Base-by-base conservation (phyloP, 1,140 invertebrate species). In the Apis laboriosa region DNA sequence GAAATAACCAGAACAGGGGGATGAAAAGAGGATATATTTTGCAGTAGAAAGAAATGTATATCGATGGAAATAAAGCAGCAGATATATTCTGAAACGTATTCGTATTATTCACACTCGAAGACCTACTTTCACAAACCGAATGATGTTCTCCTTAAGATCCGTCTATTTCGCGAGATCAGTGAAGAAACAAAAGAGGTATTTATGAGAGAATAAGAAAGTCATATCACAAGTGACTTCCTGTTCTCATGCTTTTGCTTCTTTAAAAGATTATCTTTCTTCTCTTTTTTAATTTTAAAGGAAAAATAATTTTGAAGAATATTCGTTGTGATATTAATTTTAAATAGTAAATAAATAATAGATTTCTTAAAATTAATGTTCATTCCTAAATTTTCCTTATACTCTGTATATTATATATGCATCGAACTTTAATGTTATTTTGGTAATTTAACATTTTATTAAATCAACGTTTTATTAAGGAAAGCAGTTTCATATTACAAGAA, bases 21-120 rank as follows among this genome's bases (percentile, higher is more conserved):
- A 24, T 17, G 43, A 13, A 28, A 12, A 13, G 56, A 49, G 19
- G 58, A 55, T 24, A 11, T 53, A 61, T 84, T 70, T 68, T 77
- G 68, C 71, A 51, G 60, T 61, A 75, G 60, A 81, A 85, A 63
- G 78, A 85, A 82, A 81, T 51, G 73, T 60, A 78, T 77, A 86
- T 86, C 78, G 85, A 73, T 73, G 78, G 84, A 81, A 86, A 85
- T 85, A 86, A 82, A 81, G 78, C 67, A 60, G 24, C 34, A 55
- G 21, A 66, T 56, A 43, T 43, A 53, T 17, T 49, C 68, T 1
- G 53, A 64, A 86, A 86, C 74, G 74, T 83, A 79, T 77, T 77
- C 84, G 58, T 71, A 66, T 87, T 87, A 87, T 71, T 87, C 84
- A 74, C 70, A 71, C 74, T 75, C 75, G 74, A 74, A 71, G 75